Percentiles rank a stretch among this genome's conserved stretches.
These are phyloP conservation scores for Gallinago nigripennis DNA, from an alignment of 2,797 vertebrate genomes.

Conservation along the genomic window DNA sequence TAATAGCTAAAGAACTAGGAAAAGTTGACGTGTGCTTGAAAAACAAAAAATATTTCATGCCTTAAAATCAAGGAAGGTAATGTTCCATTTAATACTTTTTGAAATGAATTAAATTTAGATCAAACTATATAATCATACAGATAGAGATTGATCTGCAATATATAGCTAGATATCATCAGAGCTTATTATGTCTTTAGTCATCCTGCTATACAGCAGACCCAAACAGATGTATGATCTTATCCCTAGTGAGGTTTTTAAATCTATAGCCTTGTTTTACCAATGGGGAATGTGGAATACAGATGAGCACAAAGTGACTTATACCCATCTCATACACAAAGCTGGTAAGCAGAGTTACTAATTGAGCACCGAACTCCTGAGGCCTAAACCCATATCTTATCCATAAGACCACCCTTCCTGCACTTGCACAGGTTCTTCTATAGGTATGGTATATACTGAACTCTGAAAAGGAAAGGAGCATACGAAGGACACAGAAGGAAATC, in stretches of 20 bases:
- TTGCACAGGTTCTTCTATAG: background rate
- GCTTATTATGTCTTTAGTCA: background rate
- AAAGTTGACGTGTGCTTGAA: constrained; percentile 1
- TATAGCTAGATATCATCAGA: background rate
- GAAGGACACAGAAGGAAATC: background rate
- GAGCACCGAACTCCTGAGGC: background rate
- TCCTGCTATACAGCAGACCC: background rate
- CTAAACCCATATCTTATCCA: background rate
- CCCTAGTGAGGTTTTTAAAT: background rate
- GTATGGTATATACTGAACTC: background rate
- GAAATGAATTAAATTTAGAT: constrained; percentile 20
- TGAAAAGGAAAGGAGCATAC: background rate
- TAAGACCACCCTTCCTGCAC: background rate
- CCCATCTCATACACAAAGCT: background rate
- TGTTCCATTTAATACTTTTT: background rate
- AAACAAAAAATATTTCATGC: background rate
- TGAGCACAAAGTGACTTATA: background rate
- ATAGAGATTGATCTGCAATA: background rate
- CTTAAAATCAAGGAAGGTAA: background rate
- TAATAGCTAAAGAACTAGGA: background rate
- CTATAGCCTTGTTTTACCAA: background rate
- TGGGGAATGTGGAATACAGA: background rate
- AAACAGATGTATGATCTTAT: background rate
- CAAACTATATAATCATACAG: background rate
- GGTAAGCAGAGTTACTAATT: background rate